Conservation (phyloP, 2,797 vertebrate genomes). For the Pteronotus mesoamericanus region DNA sequence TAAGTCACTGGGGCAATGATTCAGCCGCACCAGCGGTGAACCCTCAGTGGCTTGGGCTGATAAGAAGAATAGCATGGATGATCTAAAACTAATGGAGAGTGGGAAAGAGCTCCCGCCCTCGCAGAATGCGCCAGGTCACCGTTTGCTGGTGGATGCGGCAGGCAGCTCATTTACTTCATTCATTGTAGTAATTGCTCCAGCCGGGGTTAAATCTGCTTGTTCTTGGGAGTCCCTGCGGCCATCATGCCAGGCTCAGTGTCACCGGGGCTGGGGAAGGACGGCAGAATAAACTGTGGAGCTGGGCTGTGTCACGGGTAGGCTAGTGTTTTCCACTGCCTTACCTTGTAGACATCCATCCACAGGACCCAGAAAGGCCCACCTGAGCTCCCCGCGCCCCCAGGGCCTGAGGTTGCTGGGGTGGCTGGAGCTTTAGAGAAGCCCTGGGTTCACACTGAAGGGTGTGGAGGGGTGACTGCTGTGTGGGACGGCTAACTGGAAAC, state of each 20-base stretch:
- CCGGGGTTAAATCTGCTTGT: background rate
- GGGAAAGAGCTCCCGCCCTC: background rate
- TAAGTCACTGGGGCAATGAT: conserved; percentile 51
- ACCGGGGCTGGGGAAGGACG: background rate
- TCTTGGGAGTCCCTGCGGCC: background rate
- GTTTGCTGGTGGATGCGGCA: background rate
- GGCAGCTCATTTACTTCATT: background rate
- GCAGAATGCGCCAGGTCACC: background rate
- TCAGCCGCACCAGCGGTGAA: conserved; percentile 36
- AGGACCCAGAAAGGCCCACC: background rate
- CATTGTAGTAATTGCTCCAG: background rate
- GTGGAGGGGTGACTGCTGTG: background rate
- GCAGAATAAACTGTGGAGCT: background rate
- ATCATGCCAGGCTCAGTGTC: background rate
- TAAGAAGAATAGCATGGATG: conserved; percentile 28
- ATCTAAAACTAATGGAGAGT: conserved; percentile 29
- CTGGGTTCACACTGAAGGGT: background rate
- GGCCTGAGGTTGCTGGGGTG: background rate
- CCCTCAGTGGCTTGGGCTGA: conserved; percentile 50
- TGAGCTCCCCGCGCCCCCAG: background rate
- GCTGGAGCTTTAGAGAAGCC: background rate
- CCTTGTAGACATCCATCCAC: background rate
- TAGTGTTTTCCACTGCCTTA: background rate
- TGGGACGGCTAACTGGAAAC: background rate
- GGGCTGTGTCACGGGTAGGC: background rate